Percentiles rank a stretch among this genome's conserved stretches.
These are phyloP conservation scores for Bombus haemorrhoidalis DNA, from an alignment of 1,140 invertebrate species.

Conservation along the genomic window DNA sequence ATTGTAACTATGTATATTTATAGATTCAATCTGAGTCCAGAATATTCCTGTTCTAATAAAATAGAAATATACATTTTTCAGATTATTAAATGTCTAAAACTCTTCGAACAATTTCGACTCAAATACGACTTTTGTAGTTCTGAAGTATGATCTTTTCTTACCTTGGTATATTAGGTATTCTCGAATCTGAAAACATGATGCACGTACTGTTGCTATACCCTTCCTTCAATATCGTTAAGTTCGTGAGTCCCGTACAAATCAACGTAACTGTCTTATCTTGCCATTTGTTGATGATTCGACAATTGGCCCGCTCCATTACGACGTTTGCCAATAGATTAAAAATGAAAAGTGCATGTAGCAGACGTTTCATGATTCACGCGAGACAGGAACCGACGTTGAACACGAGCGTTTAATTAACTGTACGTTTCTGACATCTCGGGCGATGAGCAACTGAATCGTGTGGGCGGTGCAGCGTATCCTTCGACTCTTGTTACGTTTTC, in stretches of 20 bases:
- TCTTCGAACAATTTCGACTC: background rate
- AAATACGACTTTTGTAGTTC: background rate
- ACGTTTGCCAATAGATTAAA: conserved; percentile 21
- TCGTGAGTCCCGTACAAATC: conserved; percentile 46
- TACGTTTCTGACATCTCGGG: conserved; percentile 18
- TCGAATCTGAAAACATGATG: conserved; percentile 61
- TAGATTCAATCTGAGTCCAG: no score
- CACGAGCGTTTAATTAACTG: conserved; percentile 48
- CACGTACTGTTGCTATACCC: conserved; percentile 38
- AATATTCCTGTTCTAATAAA: no score
- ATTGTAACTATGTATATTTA: no score
- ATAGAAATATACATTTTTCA: no score
- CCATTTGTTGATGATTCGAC: background rate
- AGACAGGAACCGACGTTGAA: background rate
- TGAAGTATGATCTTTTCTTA: conserved; percentile 31
- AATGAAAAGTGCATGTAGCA: conserved; percentile 34
- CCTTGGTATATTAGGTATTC: conserved; percentile 52
- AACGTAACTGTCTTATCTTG: background rate
- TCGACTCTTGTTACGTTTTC: conserved; percentile 41
- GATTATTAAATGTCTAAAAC: no score
- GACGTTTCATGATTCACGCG: conserved; percentile 34
- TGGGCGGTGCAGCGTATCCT: conserved; percentile 43
- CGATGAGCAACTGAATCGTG: conserved; percentile 33
- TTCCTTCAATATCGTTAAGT: conserved; percentile 33
- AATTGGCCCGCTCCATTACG: background rate